A percentile compares a stretch with the other conserved stretches of the same genome.
Evolutionary conservation across 1,140 invertebrate species (phyloP).

Genomic region (Calephelis nemesis): DNA sequence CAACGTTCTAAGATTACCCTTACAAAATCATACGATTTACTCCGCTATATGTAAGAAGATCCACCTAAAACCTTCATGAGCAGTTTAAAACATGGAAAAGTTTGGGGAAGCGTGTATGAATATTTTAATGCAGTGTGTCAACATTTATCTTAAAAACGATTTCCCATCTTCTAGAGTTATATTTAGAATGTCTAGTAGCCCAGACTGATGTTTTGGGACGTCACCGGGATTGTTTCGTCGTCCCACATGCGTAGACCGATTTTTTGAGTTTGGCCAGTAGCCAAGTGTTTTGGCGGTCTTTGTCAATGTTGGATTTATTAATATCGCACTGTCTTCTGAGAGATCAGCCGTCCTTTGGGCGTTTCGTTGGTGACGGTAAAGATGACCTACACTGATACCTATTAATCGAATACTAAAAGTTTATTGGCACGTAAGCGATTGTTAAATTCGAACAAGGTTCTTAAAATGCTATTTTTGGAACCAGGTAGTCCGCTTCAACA

Average conservation of each 20-base stretch:
- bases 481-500: background rate
- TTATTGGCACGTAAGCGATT: slow-evolving; percentile 10
- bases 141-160: slow-evolving; percentile 17
- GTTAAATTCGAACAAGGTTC: slow-evolving; percentile 9
- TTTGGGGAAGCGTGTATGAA: no score
- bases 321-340: slow-evolving; percentile 57
- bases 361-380: slow-evolving; percentile 34
- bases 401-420: slow-evolving; percentile 15
- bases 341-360: slow-evolving; percentile 44
- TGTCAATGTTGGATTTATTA: slow-evolving; percentile 78
- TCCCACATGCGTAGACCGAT: slow-evolving; percentile 54
- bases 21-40: no score
- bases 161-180: slow-evolving; percentile 31
- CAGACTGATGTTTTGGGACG: slow-evolving; percentile 45
- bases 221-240: slow-evolving; percentile 56
- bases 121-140: background rate
- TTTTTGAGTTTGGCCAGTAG: slow-evolving; percentile 56
- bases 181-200: slow-evolving; percentile 34
- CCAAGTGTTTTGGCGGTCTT: slow-evolving; percentile 76
- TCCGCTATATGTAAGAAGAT: no score
- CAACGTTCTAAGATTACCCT: no score
- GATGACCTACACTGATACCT: slow-evolving; percentile 30
- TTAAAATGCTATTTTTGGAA: background rate
- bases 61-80: no score
- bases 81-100: no score